Conservation (phyloP, 1,140 invertebrate genomes). For the Leucophenga varia region DNA sequence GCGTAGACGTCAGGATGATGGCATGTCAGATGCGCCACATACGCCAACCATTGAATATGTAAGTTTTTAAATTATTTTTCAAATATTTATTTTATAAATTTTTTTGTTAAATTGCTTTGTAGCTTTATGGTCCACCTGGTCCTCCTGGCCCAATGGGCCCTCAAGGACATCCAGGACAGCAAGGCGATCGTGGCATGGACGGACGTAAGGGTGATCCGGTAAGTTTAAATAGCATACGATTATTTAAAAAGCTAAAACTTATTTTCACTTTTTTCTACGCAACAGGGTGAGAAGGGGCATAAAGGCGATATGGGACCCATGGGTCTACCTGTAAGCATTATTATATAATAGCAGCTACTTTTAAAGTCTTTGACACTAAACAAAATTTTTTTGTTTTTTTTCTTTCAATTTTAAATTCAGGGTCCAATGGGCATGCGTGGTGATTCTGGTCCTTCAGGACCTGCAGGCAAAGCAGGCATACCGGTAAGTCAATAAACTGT, state of each 20-base stretch:
- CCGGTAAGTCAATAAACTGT: slow-evolving; percentile 74
- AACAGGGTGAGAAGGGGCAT: slow-evolving; percentile 82
- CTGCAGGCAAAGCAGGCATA: slow-evolving; percentile 73
- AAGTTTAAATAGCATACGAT: slow-evolving; percentile 19
- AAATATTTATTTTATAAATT: not conserved
- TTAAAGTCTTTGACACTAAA: not conserved
- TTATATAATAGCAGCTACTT: no score
- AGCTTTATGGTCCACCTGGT: slow-evolving; percentile 53
- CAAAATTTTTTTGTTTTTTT: slow-evolving; percentile 1
- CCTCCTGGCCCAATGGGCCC: slow-evolving; percentile 66
- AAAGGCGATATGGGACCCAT: slow-evolving; percentile 91
- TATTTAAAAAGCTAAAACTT: not conserved
- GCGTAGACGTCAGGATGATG: slow-evolving; percentile 74
- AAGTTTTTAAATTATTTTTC: slow-evolving; percentile 21
- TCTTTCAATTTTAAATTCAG: slow-evolving; percentile 56
- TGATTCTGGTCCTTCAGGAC: slow-evolving; percentile 71
- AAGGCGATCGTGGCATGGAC: slow-evolving; percentile 73
- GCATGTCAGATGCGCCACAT: slow-evolving; percentile 54
- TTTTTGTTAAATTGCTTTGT: slow-evolving; percentile 3
- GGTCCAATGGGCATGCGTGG: slow-evolving; percentile 87
- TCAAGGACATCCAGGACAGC: slow-evolving; percentile 78
- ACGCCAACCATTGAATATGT: slow-evolving; percentile 56
- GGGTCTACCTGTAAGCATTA: slow-evolving; percentile 87
- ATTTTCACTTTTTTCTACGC: slow-evolving; percentile 42
- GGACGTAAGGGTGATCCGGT: slow-evolving; percentile 88